These are phyloP conservation scores for Aphelocoma coerulescens DNA, from an alignment of 2,113 vertebrate species.

Conservation along the genomic window DNA sequence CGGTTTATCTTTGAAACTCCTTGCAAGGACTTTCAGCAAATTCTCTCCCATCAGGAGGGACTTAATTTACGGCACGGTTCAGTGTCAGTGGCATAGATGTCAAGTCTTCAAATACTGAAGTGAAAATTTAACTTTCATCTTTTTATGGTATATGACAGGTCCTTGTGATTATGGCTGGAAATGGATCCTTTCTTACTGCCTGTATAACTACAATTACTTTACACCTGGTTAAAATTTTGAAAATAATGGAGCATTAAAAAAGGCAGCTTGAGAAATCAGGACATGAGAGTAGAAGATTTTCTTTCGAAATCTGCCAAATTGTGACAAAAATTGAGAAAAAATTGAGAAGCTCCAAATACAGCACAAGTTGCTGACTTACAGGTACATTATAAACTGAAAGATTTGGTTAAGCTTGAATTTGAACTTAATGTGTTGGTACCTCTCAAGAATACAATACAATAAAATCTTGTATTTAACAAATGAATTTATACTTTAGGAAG, in stretches of 20 bases:
- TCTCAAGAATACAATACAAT: not conserved
- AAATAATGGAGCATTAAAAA: not conserved
- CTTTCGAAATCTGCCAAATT: not conserved
- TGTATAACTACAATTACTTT: not conserved
- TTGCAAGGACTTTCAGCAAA: no score
- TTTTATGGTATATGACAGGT: not conserved
- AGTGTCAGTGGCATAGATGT: not conserved
- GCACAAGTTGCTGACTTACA: not conserved
- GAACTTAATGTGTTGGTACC: rapidly evolving
- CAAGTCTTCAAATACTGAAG: not conserved
- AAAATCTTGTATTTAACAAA: not conserved
- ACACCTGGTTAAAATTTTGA: not conserved
- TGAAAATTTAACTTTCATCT: not conserved
- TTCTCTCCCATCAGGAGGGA: no score
- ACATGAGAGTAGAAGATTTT: not conserved
- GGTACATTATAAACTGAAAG: not conserved
- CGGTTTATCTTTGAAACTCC: no score
- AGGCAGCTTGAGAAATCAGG: not conserved
- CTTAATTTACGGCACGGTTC: no score
- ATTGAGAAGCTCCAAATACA: not conserved
- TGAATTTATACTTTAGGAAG: not conserved
- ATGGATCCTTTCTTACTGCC: not conserved
- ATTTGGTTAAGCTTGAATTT: not conserved
- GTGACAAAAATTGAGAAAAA: not conserved
- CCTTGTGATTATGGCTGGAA: not conserved